Evolutionary conservation across 2,888 invertebrate genomes (phyloP).

Genomic region (Limenitis camilla): DNA sequence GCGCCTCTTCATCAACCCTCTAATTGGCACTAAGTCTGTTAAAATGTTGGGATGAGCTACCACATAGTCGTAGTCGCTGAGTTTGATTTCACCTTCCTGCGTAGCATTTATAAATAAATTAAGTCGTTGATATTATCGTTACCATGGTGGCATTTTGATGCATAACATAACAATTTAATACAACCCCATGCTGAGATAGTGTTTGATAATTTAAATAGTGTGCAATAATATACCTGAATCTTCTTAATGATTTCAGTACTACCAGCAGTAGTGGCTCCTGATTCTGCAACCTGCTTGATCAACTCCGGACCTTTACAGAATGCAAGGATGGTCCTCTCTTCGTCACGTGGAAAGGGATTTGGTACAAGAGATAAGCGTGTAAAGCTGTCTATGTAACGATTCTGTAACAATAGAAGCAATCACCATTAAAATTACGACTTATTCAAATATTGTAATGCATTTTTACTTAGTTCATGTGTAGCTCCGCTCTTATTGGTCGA

Average conservation of each 20-base stretch:
- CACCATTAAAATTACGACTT: too few species aligned
- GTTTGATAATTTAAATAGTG: background rate
- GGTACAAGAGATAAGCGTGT: conserved; percentile 79
- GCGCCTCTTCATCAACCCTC: conserved; percentile 84
- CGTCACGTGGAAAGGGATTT: conserved; percentile 80
- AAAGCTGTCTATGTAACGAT: conserved; percentile 81
- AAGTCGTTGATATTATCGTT: background rate
- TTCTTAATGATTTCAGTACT: conserved; percentile 83
- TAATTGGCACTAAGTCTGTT: conserved; percentile 81
- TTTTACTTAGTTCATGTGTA: too few species aligned
- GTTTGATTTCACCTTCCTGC: conserved; percentile 78
- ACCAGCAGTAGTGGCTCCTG: conserved; percentile 84
- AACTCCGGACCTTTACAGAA: conserved; percentile 81
- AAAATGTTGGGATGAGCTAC: conserved; percentile 87
- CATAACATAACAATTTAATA: too few species aligned
- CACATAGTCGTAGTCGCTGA: conserved; percentile 81
- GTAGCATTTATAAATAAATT: conserved; percentile 5
- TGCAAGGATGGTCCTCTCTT: conserved; percentile 80
- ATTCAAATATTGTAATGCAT: too few species aligned
- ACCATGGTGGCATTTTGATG: too few species aligned
- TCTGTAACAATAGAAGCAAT: too few species aligned
- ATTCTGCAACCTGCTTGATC: conserved; percentile 75
- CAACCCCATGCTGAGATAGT: too few species aligned
- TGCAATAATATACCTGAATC: conserved; percentile 75
- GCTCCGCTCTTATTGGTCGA: too few species aligned